Base-by-base conservation (phyloP, 2,888 invertebrate species). In the Tenthredo amoena region DNA sequence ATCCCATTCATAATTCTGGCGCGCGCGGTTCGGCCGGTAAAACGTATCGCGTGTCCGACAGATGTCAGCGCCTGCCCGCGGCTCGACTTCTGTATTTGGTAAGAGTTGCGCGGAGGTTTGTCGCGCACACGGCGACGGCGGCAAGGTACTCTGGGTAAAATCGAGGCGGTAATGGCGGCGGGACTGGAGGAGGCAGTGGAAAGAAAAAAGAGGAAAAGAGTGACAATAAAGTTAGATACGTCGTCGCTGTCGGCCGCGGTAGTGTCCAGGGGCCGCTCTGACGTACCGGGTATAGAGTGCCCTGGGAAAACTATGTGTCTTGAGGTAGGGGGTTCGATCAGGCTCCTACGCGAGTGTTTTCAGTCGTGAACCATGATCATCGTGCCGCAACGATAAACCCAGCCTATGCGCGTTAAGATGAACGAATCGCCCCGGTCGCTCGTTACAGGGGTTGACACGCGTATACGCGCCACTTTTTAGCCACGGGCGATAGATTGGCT, bases 121-220 rank as follows among this genome's bases (percentile, higher is more conserved):
- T 5, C 12, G 72, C 72, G 40, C 43, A 43, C n/a, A 3, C n/a
- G 18, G 3, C 40, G 43, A 40, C 0, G 21, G 21, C 26, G 10
- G 43, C 21, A 43, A 21, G 2, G 72, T 26, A 26, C 26, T 74
- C 72, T 74, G 72, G 72, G 72, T 74, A 74, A 74, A 74, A 74
- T 74, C 43, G 77, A 26, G 77, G 47, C 77, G 55, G 77, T 77
- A 40, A 77, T 77, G 77, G 77, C 50, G 34, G 77, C 50, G 50
- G 50, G 40, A 55, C 40, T 34, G 77, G 77, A 9, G 77, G 77
- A 26, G 55, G 77, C 40, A 77, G 72, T 72, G 43, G 72, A n/a
- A 74, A 10, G 43, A 74, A 74, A 74, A 74, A 74, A 74, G 31
- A 74, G 37, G 26, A 74, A 74, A 74, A 74, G n/a, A 74, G 7